Evolutionary conservation across 1,140 invertebrate genomes (phyloP).

Genomic region (Sycobia sp.): DNA sequence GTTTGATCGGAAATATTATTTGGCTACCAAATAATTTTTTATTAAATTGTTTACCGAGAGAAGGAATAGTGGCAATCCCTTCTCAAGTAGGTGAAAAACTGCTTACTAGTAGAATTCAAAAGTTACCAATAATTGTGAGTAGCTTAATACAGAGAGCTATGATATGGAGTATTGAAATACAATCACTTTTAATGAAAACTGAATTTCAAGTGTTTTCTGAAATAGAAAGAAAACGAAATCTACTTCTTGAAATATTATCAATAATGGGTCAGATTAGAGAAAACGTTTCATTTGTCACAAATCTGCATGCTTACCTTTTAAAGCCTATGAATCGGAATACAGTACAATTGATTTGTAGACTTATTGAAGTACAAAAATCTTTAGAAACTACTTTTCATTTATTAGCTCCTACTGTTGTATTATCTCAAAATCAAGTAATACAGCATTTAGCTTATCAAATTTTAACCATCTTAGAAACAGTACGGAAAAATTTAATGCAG

Average conservation of each 20-base stretch:
- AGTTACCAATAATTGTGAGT: constrained; percentile 39
- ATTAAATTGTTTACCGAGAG: constrained; percentile 47
- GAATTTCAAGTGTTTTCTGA: constrained; percentile 63
- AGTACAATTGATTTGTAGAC: constrained; percentile 75
- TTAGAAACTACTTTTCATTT: constrained; percentile 69
- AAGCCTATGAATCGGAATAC: constrained; percentile 80
- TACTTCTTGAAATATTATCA: constrained; percentile 72
- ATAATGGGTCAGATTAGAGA: constrained; percentile 68
- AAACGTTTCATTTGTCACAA: constrained; percentile 73
- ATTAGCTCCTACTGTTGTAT: constrained; percentile 49
- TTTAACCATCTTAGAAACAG: constrained; percentile 61
- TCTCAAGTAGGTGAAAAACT: constrained; percentile 52
- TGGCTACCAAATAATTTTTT: constrained; percentile 84
- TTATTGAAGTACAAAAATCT: constrained; percentile 82
- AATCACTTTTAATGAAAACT: constrained; percentile 41
- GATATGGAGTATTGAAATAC: constrained; percentile 51
- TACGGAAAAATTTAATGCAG: constrained; percentile 60
- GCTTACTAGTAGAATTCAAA: constrained; percentile 43
- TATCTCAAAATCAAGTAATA: constrained; percentile 63
- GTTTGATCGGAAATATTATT: constrained; percentile 74
- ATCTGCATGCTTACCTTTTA: constrained; percentile 76
- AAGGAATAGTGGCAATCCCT: constrained; percentile 38
- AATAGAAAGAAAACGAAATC: constrained; percentile 66
- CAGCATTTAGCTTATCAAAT: constrained; percentile 67
- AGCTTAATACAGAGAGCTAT: constrained; percentile 46